Percentiles rank a stretch among this genome's conserved stretches.
Conservation (phyloP, 2,888 invertebrate species). For the Drosophila birchii region DNA sequence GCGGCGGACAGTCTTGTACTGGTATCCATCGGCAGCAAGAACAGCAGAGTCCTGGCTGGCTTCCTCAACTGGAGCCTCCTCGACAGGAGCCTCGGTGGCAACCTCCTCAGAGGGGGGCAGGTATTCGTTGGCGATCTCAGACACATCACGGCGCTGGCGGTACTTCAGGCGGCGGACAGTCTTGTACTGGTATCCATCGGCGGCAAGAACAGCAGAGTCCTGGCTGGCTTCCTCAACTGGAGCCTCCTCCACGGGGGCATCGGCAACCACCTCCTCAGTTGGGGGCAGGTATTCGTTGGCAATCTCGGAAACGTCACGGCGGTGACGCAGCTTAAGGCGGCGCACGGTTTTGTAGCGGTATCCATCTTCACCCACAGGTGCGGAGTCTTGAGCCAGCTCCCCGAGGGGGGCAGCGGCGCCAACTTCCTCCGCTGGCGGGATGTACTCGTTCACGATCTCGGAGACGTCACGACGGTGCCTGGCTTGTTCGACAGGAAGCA, state of each 20-base stretch:
- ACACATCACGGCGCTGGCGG: constrained; percentile 77
- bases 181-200: constrained; percentile 53
- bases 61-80: too few species aligned
- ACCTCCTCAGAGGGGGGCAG: too few species aligned
- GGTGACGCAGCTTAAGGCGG: constrained; percentile 71
- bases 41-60: too few species aligned
- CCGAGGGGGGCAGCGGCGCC: constrained; percentile 35
- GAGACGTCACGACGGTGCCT: constrained; percentile 80
- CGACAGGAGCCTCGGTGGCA: too few species aligned
- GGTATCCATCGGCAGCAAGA: too few species aligned
- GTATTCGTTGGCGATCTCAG: constrained; percentile 69
- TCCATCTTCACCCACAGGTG: constrained; percentile 69
- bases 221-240: constrained; percentile 49
- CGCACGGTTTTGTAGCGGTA: constrained; percentile 79
- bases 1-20: too few species aligned
- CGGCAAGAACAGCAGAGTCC: constrained; percentile 53
- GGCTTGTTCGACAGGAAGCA: constrained; percentile 78
- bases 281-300: constrained; percentile 70
- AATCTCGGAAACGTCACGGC: constrained; percentile 77
- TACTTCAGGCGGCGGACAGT: constrained; percentile 53
- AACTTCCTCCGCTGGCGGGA: constrained; percentile 68
- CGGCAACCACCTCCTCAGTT: constrained; percentile 50
- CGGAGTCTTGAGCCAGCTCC: constrained; percentile 61
- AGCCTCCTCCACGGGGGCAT: constrained; percentile 33
- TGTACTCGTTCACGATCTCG: constrained; percentile 70